A percentile compares a stretch with the other conserved stretches of the same genome.
phyloP scores from a whole-genome alignment of 2,113 vertebrate species.

The Neotoma lepida region DNA sequence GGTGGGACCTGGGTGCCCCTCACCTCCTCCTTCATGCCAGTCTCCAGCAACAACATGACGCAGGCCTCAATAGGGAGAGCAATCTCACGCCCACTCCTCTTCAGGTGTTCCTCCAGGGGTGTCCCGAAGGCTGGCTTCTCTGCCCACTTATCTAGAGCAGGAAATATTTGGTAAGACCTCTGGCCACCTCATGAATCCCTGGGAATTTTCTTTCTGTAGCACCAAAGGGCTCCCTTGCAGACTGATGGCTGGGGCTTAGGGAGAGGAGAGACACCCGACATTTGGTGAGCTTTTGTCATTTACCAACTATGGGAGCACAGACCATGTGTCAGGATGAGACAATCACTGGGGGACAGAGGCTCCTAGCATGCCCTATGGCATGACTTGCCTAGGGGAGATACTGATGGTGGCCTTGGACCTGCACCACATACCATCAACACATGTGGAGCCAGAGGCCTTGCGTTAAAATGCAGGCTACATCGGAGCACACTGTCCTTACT shows the following conservation, averaged over 20 bases:
- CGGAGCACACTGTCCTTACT: background rate
- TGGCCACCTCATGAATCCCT: background rate
- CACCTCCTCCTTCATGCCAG: constrained; percentile 98
- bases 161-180: constrained; percentile 69
- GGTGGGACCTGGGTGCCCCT: background rate
- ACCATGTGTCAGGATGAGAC: too few species aligned
- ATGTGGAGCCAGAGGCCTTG: background rate
- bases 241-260: background rate
- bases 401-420: too few species aligned
- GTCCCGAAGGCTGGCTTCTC: constrained; percentile 98
- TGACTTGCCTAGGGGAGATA: background rate
- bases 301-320: background rate
- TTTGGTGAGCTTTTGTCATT: background rate
- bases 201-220: background rate
- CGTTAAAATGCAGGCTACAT: background rate
- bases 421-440: background rate
- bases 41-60: constrained; percentile 98
- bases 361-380: fast-evolving
- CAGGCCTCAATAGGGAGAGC: constrained; percentile 96
- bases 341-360: background rate
- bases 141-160: constrained; percentile 93
- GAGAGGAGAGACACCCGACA: constrained; percentile 23
- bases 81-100: constrained; percentile 95
- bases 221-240: constrained; percentile 41
- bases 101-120: constrained; percentile 94